Conservation (phyloP, 2,113 vertebrate genomes). For the Istiophorus platypterus region DNA sequence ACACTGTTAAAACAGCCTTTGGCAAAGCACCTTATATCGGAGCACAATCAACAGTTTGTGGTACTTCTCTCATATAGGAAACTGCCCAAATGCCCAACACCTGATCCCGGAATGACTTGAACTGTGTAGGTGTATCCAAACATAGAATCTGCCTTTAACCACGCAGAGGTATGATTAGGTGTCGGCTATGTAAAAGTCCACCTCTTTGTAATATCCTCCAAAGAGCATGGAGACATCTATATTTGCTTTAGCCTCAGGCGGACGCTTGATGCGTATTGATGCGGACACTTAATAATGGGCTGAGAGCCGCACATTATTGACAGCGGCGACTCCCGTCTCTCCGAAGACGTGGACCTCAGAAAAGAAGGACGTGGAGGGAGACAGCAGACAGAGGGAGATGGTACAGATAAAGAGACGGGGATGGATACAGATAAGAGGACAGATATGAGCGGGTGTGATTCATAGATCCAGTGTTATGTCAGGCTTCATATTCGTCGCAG, state of each 20-base stretch:
- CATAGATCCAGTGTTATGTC: constrained; percentile 40
- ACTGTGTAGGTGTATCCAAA: constrained; percentile 30
- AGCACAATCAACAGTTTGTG: neutral
- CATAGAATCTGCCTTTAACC: constrained; percentile 20
- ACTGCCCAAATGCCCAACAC: neutral
- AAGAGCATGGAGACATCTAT: constrained; percentile 37
- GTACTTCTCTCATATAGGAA: neutral
- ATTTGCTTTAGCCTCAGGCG: constrained; percentile 62
- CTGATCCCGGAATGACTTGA: constrained; percentile 8
- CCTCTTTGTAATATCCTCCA: constrained; percentile 37
- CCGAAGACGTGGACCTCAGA: constrained; percentile 30
- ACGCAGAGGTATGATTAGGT: constrained; percentile 25
- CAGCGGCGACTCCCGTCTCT: constrained; percentile 31
- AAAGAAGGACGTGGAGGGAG: constrained; percentile 2
- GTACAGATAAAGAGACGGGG: constrained; percentile 2
- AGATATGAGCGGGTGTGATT: constrained; percentile 26
- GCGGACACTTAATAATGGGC: constrained; percentile 66
- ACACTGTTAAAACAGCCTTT: neutral
- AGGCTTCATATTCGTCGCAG: neutral
- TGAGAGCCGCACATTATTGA: constrained; percentile 59
- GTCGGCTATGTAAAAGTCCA: neutral
- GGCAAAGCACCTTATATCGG: neutral
- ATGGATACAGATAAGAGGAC: constrained; percentile 24
- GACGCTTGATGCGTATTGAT: constrained; percentile 67
- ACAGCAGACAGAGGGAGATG: constrained; percentile 4